Evolutionary conservation across 2,113 vertebrate species (phyloP).

Genomic region (Sorex fumeus): DNA sequence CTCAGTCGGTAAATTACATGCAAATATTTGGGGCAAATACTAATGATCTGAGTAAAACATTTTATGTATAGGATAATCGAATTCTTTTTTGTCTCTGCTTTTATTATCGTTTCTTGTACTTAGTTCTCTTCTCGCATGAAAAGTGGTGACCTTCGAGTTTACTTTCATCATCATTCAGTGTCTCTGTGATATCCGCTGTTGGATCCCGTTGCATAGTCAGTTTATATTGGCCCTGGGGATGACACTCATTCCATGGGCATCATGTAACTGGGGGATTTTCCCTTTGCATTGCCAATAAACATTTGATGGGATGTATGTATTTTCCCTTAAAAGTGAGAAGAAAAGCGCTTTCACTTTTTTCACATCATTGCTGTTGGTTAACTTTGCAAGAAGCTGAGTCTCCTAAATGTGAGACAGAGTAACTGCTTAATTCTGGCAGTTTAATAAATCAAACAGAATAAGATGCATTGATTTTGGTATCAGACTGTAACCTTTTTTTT

Average conservation of each 20-base stretch:
- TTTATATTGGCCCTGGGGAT: conserved; percentile 69
- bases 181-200: conserved; percentile 51
- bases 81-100: not conserved
- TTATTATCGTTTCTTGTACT: conserved; percentile 18
- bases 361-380: conserved; percentile 30
- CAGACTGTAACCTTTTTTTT: not conserved
- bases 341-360: not conserved
- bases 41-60: conserved; percentile 26
- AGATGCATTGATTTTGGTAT: not conserved
- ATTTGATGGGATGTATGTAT: conserved; percentile 45
- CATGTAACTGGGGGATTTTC: conserved; percentile 55
- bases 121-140: not conserved
- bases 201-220: conserved; percentile 22
- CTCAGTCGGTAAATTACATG: not conserved
- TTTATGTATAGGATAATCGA: not conserved
- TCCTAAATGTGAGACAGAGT: not conserved
- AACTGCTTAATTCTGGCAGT: conserved; percentile 28
- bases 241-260: conserved; percentile 69
- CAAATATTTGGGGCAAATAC: not conserved
- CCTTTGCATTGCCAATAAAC: conserved; percentile 52
- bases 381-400: conserved; percentile 39
- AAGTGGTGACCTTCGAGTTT: not conserved
- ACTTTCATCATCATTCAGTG: not conserved
- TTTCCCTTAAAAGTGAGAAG: conserved; percentile 45
- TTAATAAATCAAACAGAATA: conserved; percentile 17